These are phyloP conservation scores for Sphaeramia orbicularis DNA, from an alignment of 2,797 vertebrate genomes.

Conservation along the genomic window DNA sequence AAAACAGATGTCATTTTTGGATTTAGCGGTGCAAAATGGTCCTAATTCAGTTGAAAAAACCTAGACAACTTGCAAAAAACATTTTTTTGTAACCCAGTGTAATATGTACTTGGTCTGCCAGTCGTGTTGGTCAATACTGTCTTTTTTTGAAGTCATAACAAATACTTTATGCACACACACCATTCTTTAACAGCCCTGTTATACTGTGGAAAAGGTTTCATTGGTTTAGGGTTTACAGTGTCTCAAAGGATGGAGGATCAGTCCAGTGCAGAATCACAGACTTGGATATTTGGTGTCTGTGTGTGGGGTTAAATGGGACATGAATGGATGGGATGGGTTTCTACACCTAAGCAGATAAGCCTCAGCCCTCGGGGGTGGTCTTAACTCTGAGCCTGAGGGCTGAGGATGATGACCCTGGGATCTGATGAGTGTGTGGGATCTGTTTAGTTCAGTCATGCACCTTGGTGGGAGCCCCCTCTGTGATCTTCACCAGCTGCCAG, in stretches of 20 bases:
- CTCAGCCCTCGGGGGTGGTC: conserved; percentile 16
- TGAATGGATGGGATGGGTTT: conserved; percentile 26
- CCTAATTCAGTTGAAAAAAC: no score
- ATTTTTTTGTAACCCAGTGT: no score
- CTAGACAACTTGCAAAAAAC: no score
- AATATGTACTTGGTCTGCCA: no score
- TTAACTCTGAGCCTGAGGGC: conserved; percentile 6
- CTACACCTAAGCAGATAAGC: conserved; percentile 36
- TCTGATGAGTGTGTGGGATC: not conserved
- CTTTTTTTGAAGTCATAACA: no score
- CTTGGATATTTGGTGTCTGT: conserved; percentile 1
- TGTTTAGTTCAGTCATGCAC: conserved; percentile 69
- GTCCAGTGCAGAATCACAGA: not conserved
- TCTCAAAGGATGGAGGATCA: conserved; percentile 3
- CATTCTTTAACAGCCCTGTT: not conserved
- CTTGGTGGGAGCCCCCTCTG: conserved; percentile 97
- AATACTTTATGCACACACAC: conserved; percentile 6
- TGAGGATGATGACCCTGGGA: conserved; percentile 16
- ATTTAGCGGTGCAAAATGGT: no score
- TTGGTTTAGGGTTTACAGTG: no score
- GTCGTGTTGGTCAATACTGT: no score
- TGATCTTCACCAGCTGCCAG: conserved; percentile 99
- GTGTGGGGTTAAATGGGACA: conserved; percentile 12
- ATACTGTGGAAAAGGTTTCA: not conserved
- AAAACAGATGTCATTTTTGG: no score